Evolutionary conservation across 2,888 invertebrate species (phyloP), one percentile per base, ranked within the genome.

Genomic region (Caenorhabditis macrosperma): DNA sequence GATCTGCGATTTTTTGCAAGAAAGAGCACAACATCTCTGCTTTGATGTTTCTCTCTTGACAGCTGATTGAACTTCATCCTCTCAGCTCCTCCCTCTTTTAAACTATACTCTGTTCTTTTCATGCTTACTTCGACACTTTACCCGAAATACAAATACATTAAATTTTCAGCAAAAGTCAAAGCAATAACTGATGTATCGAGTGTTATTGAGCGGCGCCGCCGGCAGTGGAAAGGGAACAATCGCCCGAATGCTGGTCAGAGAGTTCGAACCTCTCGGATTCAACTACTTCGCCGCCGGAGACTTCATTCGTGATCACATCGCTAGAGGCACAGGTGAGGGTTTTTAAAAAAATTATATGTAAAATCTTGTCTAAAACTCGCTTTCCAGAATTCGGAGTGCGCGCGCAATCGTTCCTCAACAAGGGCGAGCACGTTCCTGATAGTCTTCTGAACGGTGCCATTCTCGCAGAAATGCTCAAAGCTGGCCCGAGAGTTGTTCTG

Each of bases 201-300:
- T 84, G 22, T 60, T 84, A 46, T 64, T 84, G 55, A 78, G 82
- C 59, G 84, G 84, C 20, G 75, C 84, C 9, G 84, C 84, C 24
- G 84, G 84, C 22, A 82, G 82, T 48, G 84, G 84, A 55, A 84
- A 84, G 24, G 82, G 82, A 59, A 84, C 84, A 3, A 80, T 84
- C 28, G 81, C 81, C 24, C 68, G 79, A 46, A 82, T 84, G 84
- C 57, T 84, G 15, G 78, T 82, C 35, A 69, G 72, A 33, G 84
- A 84, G 64, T 84, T 81, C 52, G 84, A 84, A 30, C 80, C 78
- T 10, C 52, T 81, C 57, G 80, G 76, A 24, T 80, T 80, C 57
- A 76, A 75, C 24, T 82, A 81, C 59, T 84, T 84, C 44, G 78
- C 82, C 0, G 84, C 84, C 46, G 84, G 84, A n/a, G 84, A 84